Evolutionary conservation across 1,140 invertebrate genomes (phyloP), one percentile per base, ranked within the genome.

Genomic region (Melipona quadrifasciata): DNA sequence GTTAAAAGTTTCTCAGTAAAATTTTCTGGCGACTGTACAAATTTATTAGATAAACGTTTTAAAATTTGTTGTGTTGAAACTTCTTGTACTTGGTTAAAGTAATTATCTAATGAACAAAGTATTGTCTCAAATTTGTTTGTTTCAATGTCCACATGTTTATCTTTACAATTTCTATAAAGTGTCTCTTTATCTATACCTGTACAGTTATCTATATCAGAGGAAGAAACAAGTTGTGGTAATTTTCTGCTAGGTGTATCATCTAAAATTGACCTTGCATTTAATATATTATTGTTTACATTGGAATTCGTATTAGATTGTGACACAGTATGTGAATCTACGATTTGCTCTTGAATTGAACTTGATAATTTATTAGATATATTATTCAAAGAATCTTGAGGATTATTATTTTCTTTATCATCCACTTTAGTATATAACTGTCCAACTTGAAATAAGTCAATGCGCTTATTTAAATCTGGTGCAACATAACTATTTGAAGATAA

Each of bases 1-100:
- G 92, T 92, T 17, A 94, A 70, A 5, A 94, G 80, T 68, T 86
- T 90, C 72, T 92, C 90, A 1, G 93, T 93, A 79, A 94, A 94
- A 39, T 78, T 86, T 27, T 88, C 72, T 11, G 93, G 93, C 12
- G 92, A 91, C 21, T 82, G 67, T 0, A 87, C 74, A 68, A 91
- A 94, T 72, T 92, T 80, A 2, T 89, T 72, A 1, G 93, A 93
- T n/a, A 93, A 47, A 31, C 92, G 86, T n/a, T 81, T 89, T 19
- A 93, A 57, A 11, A 92, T 74, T 65, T 78, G 80, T 27, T 85
- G 47, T 73, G 53, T 68, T n/a, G 55, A 16, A 64, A 21, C 39
- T 68, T 87, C 76, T 67, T 61, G 75, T 10, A 55, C 51, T 67
- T 61, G n/a, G n/a, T 86, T 78, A 11, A 84, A 12, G 27, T 78